Base-by-base conservation (phyloP, 1,140 invertebrate species). In the Aphaenogaster floridana region DNA sequence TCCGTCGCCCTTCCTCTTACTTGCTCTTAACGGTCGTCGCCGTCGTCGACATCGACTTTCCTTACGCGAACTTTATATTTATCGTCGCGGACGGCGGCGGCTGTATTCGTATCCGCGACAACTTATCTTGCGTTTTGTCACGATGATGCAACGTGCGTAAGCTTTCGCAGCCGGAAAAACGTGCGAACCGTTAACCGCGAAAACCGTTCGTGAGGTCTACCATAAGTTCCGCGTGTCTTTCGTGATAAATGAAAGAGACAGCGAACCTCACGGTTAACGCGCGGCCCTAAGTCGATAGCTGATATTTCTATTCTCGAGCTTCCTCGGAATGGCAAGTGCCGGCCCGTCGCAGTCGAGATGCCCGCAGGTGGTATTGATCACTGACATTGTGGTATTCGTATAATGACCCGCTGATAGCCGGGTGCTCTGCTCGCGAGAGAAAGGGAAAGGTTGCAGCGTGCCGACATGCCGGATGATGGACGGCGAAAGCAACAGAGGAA, bases 341-440 rank as follows among this genome's bases (percentile, higher is more conserved):
- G n/a, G 39, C 3, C 42, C 54, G 80, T 84, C 69, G 28, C 45
- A 7, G 39, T 48, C 69, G 50, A 81, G 52, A 76, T 79, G 59
- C n/a, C 59, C 74, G 74, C 61, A 86, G 74, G 83, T 86, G 74
- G 74, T 78, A 78, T 79, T 79, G 72, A 79, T 86, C 80, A 84
- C 64, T 36, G 72, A 87, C 59, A 79, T 63, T 42, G 57, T 72
- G 72, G 85, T 89, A 84, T 90, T 88, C 88, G 86, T 83, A 89
- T 89, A 89, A 90, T 74, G 89, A 90, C 69, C 76, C 72, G 88
- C 64, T 80, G 85, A 90, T 89, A 80, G 74, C 72, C 50, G 78
- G 42, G 52, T 66, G 77, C 77, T 54, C 39, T 59, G 42, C 85
- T 57, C 88, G 36, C 52, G 68, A 81, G 48, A 52, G 76, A 86